Conservation (phyloP, 2,888 invertebrate species). For the Eristalis pertinax region DNA sequence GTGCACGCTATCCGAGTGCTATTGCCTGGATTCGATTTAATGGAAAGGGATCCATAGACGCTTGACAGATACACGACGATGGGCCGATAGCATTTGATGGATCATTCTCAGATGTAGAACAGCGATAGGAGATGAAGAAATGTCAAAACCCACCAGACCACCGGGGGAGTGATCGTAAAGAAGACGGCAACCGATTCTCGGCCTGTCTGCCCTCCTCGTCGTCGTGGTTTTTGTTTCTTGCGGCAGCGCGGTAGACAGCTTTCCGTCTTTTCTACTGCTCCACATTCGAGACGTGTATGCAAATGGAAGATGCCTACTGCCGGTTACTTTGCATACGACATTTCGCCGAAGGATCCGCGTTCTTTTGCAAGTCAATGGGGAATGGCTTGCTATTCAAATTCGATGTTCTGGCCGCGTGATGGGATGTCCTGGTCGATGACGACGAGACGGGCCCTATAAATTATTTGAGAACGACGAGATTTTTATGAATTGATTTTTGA, state of each 20-base stretch:
- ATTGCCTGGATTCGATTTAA: slow-evolving; percentile 15
- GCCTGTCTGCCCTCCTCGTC: not conserved
- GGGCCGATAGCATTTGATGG: slow-evolving; percentile 54
- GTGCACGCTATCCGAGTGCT: slow-evolving; percentile 6
- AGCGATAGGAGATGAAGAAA: slow-evolving; percentile 47
- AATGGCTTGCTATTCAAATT: slow-evolving; percentile 63
- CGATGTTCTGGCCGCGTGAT: not conserved
- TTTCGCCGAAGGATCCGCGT: slow-evolving; percentile 13
- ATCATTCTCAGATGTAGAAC: slow-evolving; percentile 49
- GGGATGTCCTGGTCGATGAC: not conserved
- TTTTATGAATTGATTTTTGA: slow-evolving; percentile 72
- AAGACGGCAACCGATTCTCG: not conserved
- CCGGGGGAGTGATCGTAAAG: slow-evolving; percentile 37
- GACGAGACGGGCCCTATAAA: slow-evolving; percentile 22
- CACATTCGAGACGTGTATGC: slow-evolving; percentile 60
- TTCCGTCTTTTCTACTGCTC: slow-evolving; percentile 50
- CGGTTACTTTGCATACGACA: slow-evolving; percentile 44
- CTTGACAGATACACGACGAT: slow-evolving; percentile 50
- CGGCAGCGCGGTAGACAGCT: not conserved
- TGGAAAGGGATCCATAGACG: slow-evolving; percentile 29
- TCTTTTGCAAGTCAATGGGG: slow-evolving; percentile 48
- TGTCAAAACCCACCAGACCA: slow-evolving; percentile 60
- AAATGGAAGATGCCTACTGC: slow-evolving; percentile 35
- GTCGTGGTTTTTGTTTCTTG: not conserved
- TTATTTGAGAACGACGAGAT: slow-evolving; percentile 60